Evolutionary conservation across 2,888 invertebrate species (phyloP), one percentile per base, ranked within the genome.

Genomic region (Drosophila mercatorum): DNA sequence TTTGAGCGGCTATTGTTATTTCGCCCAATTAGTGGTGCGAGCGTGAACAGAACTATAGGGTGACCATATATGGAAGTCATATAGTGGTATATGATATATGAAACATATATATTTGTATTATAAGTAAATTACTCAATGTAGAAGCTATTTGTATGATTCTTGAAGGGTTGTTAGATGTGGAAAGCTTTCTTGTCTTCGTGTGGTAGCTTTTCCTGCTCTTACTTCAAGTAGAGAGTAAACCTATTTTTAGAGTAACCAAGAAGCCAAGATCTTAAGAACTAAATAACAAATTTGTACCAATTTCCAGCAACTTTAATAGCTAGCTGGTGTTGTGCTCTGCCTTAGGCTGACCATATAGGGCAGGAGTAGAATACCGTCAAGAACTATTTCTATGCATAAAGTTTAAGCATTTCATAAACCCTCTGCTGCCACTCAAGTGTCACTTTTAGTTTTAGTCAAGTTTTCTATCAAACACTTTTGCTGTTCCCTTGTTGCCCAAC

Each of bases 11-110:
- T 41, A 10, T 67, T 65, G 40, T 14, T 22, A 56, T 44, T 59
- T 36, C 10, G 28, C 6, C 5, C 2, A 28, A 49, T 26, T 56
- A 36, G 70, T 51, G 80, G 62, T 80, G 80, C 2, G 5, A 7
- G 5, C 47, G 66, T 69, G 75, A 63, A 8, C 17, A 3, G 5
- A 26, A 7, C 26, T 28, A 0, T 12, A 5, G 26, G 26, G 26
- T 58, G 43, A 43, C 31, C 43, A 12, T 43, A 43, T 34, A 22
- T 22, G 22, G 22, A 22, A 28, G 28, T 2, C 0, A 28, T 28
- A 28, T 28, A 5, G 28, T 5, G 28, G 5, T 28, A 34, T 34
- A 7, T 34, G 31, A 34, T 34, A 34, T 34, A 34, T 34, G 31
- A 34, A 7, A 34, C 7, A 34, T 34, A 34, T 34, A 7, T 34